Evolutionary conservation across 2,888 invertebrate species (phyloP).

Genomic region (Drosophila vallismaia): DNA sequence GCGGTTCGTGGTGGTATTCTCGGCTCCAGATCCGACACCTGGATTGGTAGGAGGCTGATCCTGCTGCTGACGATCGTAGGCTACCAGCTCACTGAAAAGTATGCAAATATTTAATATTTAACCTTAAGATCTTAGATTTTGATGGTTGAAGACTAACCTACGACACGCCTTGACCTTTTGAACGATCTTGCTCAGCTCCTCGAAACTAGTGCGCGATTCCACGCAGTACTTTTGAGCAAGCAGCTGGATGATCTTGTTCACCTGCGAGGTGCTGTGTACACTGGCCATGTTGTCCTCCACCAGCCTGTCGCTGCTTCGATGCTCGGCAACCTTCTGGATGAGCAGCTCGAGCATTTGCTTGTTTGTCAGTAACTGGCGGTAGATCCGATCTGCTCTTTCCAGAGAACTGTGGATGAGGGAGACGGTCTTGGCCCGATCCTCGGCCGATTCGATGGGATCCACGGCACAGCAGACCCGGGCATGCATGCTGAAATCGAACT

Average conservation of each 20-base stretch:
- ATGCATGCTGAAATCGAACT: slow-evolving; percentile 97
- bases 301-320: slow-evolving; percentile 88
- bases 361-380: slow-evolving; percentile 94
- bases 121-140: no score
- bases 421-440: slow-evolving; percentile 97
- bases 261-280: slow-evolving; percentile 86
- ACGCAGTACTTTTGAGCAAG: slow-evolving; percentile 97
- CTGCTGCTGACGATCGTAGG: slow-evolving; percentile 92
- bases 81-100: slow-evolving; percentile 90
- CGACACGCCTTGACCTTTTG: slow-evolving; percentile 96
- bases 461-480: slow-evolving; percentile 97
- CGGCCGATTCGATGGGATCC: slow-evolving; percentile 98
- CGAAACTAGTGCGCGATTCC: slow-evolving; percentile 97
- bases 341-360: slow-evolving; percentile 95
- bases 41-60: slow-evolving; percentile 81
- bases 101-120: background rate
- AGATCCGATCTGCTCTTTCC: slow-evolving; percentile 97
- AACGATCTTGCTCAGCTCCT: slow-evolving; percentile 95
- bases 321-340: slow-evolving; percentile 94
- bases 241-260: slow-evolving; percentile 96
- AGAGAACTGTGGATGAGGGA: slow-evolving; percentile 94
- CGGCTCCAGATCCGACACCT: slow-evolving; percentile 56
- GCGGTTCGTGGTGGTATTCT: slow-evolving; percentile 85
- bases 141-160: slow-evolving; percentile 85
- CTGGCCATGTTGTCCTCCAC: slow-evolving; percentile 85